Evolutionary conservation across 2,113 vertebrate genomes (phyloP).

Genomic region (Tichodroma muraria): DNA sequence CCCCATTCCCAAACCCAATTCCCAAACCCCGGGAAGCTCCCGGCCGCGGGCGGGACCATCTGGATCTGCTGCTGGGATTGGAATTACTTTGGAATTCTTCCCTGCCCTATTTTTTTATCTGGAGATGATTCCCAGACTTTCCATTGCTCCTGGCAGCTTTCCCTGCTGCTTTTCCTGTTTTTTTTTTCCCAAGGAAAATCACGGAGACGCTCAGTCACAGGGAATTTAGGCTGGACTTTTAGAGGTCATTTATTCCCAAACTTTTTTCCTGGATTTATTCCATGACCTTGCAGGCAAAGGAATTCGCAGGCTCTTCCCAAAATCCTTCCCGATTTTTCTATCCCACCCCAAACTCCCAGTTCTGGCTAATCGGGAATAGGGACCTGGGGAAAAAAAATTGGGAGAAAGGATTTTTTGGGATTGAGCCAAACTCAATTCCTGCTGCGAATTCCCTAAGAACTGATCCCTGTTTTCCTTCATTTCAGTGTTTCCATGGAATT

Average conservation of each 20-base stretch:
- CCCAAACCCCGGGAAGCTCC: background rate
- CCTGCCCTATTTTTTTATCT: background rate
- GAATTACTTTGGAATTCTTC: background rate
- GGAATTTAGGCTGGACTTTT: background rate
- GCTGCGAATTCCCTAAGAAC: fast-evolving
- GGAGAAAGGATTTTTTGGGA: background rate
- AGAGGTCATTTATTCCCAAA: background rate
- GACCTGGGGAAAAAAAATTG: background rate
- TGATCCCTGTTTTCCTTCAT: background rate
- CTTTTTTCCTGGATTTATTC: background rate
- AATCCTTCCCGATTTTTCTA: background rate
- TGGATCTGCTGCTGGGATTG: background rate
- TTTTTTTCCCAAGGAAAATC: background rate
- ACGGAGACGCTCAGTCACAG: background rate
- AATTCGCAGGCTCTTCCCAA: background rate
- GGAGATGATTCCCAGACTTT: background rate
- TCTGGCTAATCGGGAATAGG: background rate
- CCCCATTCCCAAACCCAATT: background rate
- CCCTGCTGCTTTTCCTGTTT: fast-evolving
- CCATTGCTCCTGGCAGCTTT: background rate
- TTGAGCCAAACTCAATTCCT: background rate
- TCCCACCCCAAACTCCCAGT: background rate
- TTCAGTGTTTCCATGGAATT: background rate
- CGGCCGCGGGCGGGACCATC: background rate
- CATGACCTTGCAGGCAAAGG: background rate